Evolutionary conservation across 2,113 vertebrate species (phyloP).

Genomic region (Pristiophorus japonicus): DNA sequence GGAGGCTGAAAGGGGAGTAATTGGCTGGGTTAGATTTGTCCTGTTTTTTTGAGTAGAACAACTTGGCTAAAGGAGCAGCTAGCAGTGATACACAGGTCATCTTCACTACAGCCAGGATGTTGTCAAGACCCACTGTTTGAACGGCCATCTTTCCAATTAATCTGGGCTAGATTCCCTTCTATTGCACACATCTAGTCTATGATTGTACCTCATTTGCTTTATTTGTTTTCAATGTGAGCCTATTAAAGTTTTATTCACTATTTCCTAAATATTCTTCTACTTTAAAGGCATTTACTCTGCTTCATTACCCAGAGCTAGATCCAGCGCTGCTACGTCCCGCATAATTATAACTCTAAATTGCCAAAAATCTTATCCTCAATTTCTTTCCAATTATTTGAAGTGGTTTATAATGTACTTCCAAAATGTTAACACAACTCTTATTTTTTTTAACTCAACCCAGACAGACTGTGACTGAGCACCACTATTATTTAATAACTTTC

Average conservation of each 20-base stretch:
- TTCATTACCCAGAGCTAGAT: background rate
- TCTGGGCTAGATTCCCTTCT: background rate
- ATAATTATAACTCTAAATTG: background rate
- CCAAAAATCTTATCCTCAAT: background rate
- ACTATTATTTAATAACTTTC: background rate
- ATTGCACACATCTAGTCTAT: background rate
- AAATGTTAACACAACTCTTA: background rate
- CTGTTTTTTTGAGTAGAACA: background rate
- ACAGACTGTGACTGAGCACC: background rate
- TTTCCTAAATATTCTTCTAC: background rate
- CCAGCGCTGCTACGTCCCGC: background rate
- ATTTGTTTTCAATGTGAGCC: background rate
- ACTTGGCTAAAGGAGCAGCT: background rate
- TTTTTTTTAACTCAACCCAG: conserved; percentile 17
- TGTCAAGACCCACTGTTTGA: background rate
- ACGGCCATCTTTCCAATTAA: background rate
- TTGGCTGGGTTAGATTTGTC: background rate
- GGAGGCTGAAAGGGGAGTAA: background rate
- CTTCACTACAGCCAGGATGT: background rate
- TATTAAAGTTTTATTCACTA: background rate
- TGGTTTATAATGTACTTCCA: background rate
- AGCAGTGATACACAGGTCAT: background rate
- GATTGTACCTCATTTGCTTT: background rate
- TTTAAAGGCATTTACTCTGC: background rate
- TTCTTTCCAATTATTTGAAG: background rate